Evolutionary conservation across 2,888 invertebrate genomes (phyloP), one percentile per base, ranked within the genome.

Genomic region (Gastracanthus pulcherrimus): DNA sequence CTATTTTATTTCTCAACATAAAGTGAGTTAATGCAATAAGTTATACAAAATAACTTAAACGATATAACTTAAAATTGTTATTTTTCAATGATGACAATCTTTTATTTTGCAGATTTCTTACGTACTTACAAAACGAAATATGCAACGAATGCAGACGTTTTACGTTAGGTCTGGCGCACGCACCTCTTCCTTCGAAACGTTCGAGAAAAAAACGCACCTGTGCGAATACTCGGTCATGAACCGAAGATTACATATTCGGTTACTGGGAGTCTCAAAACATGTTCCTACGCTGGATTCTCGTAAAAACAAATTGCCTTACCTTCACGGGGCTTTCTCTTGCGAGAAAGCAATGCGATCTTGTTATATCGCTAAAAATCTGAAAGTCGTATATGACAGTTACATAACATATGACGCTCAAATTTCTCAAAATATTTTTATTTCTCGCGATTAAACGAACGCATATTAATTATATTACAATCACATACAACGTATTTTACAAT

Each of bases 271-370:
- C 55, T 67, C 55, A 69, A 45, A 76, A 76, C 66, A 58, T 45
- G 67, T 76, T 76, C n/a, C 60, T 60, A 31, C 34, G 13, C 66
- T 51, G 45, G 48, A 74, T 58, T 66, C 67, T 31, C 67, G 66
- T 74, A 79, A 79, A 64, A 72, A 79, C 58, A 79, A 74, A 74
- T 79, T 72, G 79, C 74, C n/a, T 67, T 36, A 79, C 79, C 67
- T 74, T 74, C 74, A 55, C 55, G 16, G 11, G 31, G 72, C 79
- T 71, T 78, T 71, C 78, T 78, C 77, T 58, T 51, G 2, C 67
- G 69, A 34, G 75, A 76, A 69, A 76, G 78, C 64, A 72, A 58
- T 66, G 41, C 74, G 64, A 45, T 51, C 69, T 34, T n/a, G 69
- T 67, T 79, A 58, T 34, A 74, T 58, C 58, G 74, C 45, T 74